Evolutionary conservation across 2,113 vertebrate species (phyloP).

Genomic region (Chascanopsetta lugubris): DNA sequence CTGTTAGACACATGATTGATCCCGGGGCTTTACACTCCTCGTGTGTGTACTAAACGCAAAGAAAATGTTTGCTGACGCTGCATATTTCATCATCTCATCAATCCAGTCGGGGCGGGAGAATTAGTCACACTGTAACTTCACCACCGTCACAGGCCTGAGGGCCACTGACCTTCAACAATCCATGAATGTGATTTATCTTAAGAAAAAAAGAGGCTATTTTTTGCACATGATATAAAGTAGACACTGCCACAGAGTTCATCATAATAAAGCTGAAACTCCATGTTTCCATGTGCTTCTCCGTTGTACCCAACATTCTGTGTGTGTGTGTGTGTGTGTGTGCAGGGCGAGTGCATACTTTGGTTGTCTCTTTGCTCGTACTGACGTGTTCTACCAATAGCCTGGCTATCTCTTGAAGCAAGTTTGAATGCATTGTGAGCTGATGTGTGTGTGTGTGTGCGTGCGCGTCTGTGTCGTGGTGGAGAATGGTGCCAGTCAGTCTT

Average conservation of each 20-base stretch:
- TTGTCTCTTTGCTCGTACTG: constrained; percentile 30
- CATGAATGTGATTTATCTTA: constrained; percentile 72
- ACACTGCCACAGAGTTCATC: constrained; percentile 65
- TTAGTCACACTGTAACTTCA: background rate
- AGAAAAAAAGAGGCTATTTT: constrained; percentile 32
- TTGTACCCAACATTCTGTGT: constrained; percentile 14
- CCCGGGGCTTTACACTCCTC: constrained; percentile 13
- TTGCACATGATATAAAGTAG: constrained; percentile 67
- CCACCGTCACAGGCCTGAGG: constrained; percentile 18
- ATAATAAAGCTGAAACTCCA: constrained; percentile 50
- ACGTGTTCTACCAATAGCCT: constrained; percentile 58
- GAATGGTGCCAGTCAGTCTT: constrained; percentile 77
- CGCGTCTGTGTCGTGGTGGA: constrained; percentile 28
- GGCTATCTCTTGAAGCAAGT: constrained; percentile 32
- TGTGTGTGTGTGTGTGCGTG: constrained; percentile 14
- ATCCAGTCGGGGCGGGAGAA: background rate
- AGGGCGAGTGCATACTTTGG: background rate
- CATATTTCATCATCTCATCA: background rate
- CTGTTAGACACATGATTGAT: background rate
- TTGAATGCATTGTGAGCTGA: constrained; percentile 3
- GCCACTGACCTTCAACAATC: constrained; percentile 57
- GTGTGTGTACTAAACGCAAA: background rate
- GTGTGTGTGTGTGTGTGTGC: constrained; percentile 7
- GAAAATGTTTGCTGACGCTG: background rate
- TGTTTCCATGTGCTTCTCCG: constrained; percentile 43